Evolutionary conservation across 2,113 vertebrate species (phyloP).

Genomic region (Urocolius indicus): DNA sequence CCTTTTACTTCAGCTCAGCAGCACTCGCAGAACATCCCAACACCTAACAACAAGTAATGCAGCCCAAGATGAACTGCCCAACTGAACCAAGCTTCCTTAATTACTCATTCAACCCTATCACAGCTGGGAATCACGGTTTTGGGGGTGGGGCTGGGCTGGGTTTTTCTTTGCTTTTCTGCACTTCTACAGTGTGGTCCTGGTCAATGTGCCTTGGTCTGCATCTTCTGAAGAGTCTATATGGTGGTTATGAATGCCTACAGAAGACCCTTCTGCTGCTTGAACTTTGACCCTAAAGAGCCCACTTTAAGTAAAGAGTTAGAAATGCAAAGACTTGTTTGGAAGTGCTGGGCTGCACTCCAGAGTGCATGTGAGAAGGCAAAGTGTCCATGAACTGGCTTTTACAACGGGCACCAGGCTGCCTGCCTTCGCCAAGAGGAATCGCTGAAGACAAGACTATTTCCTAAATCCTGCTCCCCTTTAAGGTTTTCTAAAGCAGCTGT

Average conservation of each 20-base stretch:
- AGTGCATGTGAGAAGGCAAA: fast-evolving
- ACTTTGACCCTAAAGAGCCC: background rate
- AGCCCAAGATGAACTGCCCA: background rate
- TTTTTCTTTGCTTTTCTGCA: background rate
- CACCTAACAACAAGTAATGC: background rate
- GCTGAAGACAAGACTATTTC: background rate
- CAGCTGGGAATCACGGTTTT: background rate
- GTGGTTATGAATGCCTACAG: background rate
- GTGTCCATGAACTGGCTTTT: background rate
- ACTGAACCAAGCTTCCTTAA: background rate
- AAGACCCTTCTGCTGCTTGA: background rate
- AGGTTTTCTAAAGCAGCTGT: background rate
- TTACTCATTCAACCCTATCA: background rate
- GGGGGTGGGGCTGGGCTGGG: background rate
- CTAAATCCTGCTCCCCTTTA: background rate
- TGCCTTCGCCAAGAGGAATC: background rate
- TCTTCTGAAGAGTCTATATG: background rate
- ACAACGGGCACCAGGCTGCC: background rate
- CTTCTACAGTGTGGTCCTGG: background rate
- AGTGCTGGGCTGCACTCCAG: background rate
- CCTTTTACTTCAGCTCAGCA: background rate
- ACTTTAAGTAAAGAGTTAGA: background rate
- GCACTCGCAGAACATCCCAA: background rate
- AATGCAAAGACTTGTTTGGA: background rate
- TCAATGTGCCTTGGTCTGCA: too few relatives aligned